Conservation (phyloP, 2,113 vertebrate genomes). For the Gadus macrocephalus region DNA sequence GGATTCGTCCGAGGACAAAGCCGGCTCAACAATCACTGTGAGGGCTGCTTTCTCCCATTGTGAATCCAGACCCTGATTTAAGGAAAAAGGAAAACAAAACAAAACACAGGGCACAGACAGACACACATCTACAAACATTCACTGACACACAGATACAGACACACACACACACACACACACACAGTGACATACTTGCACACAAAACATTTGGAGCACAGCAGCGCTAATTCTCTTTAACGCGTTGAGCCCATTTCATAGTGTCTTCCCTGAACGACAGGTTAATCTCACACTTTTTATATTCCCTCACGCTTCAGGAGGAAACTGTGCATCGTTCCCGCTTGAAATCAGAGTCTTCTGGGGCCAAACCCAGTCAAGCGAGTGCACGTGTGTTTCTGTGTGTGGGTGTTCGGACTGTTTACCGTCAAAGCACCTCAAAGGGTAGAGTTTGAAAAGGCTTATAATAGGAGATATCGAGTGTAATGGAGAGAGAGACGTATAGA, state of each 20-base stretch:
- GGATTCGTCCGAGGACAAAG: slow-evolving; percentile 3
- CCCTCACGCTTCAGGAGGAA: no score
- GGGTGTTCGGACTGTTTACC: slow-evolving; percentile 51
- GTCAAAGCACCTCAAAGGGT: slow-evolving; percentile 58
- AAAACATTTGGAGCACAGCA: slow-evolving; percentile 15
- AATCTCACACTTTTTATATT: slow-evolving; percentile 5
- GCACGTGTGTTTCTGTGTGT: background rate
- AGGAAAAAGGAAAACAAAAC: slow-evolving; percentile 14
- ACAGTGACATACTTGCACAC: slow-evolving; percentile 1
- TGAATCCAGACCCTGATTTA: slow-evolving; percentile 17
- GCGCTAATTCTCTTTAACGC: slow-evolving; percentile 37
- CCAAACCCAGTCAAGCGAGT: slow-evolving; percentile 54
- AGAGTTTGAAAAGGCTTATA: slow-evolving; percentile 43
- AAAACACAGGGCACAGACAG: slow-evolving; percentile 20
- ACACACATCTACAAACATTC: background rate
- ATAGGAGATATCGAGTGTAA: slow-evolving; percentile 35
- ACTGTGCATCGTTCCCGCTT: background rate
- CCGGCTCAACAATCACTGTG: slow-evolving; percentile 14
- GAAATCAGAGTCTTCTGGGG: slow-evolving; percentile 46
- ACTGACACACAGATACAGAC: background rate
- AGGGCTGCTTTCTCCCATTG: slow-evolving; percentile 46
- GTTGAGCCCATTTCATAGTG: slow-evolving; percentile 42
- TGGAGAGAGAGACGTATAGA: no score
- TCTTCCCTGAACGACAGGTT: slow-evolving; percentile 41
- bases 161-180: background rate